phyloP scores from a whole-genome alignment of 2,888 invertebrate genomes.

The Netelia fuscicornis region DNA sequence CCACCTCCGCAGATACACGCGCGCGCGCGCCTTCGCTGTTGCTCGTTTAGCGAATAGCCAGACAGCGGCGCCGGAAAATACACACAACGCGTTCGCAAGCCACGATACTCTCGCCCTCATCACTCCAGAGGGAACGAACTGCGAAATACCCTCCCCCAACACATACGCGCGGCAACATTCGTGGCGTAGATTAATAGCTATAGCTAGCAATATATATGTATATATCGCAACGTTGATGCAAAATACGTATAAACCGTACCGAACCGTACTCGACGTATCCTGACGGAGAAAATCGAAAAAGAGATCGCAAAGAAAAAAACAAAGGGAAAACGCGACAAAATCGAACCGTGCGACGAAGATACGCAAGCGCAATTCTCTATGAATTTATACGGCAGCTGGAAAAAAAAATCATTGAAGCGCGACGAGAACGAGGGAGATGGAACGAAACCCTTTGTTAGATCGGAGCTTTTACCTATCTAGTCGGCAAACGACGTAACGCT shows the following conservation, averaged over 20 bases:
- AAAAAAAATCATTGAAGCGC: conserved; percentile 11
- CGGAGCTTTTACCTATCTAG: not conserved
- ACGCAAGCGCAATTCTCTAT: conserved; percentile 10
- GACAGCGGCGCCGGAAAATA: conserved; percentile 43
- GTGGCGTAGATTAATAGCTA: not conserved
- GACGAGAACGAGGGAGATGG: not conserved
- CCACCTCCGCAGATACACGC: not conserved
- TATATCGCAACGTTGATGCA: not conserved
- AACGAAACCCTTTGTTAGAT: not conserved
- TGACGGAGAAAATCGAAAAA: not conserved
- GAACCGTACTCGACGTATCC: not conserved
- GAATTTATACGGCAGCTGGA: not conserved
- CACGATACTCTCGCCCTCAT: no score
- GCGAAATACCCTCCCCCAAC: not conserved
- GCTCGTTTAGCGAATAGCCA: conserved; percentile 37
- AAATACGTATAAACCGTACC: not conserved
- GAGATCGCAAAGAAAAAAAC: not conserved
- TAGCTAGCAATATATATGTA: not conserved
- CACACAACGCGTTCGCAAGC: not conserved
- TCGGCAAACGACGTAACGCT: not conserved
- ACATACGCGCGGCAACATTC: not conserved
- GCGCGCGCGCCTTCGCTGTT: not conserved
- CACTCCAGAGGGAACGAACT: not conserved
- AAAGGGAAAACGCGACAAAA: not conserved
- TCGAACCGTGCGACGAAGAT: not conserved